Percentiles rank a stretch among this genome's conserved stretches.
phyloP scores from a whole-genome alignment of 2,888 invertebrate genomes.

The Leptinotarsa haldemani region DNA sequence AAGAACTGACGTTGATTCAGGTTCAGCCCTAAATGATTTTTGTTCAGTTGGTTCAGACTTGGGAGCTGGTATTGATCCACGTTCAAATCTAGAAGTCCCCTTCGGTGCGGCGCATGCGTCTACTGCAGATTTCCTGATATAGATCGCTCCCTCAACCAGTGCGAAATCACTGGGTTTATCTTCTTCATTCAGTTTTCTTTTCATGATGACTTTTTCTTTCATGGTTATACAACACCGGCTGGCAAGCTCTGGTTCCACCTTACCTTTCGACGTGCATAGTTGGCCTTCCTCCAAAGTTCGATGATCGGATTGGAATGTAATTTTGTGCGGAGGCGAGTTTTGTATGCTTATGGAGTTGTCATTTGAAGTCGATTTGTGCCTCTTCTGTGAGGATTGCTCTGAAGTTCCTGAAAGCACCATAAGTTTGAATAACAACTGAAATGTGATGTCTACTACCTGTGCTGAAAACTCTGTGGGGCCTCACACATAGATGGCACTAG shows the following conservation, averaged over 20 bases:
- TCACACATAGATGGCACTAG: too few species aligned
- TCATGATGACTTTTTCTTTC: conserved; percentile 10
- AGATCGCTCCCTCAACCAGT: conserved; percentile 18
- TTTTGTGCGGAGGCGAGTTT: background rate
- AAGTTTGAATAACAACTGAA: background rate
- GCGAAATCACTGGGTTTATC: conserved; percentile 12
- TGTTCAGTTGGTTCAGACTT: background rate
- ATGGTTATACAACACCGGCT: background rate
- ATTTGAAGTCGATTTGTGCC: background rate
- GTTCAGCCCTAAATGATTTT: background rate
- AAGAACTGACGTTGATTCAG: too few species aligned
- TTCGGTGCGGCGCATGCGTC: background rate
- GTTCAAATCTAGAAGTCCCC: background rate
- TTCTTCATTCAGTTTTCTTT: conserved; percentile 2
- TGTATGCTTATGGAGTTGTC: background rate
- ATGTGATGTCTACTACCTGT: too few species aligned
- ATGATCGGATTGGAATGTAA: too few species aligned
- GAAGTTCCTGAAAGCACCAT: background rate
- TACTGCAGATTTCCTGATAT: conserved; percentile 12
- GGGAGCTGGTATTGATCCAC: background rate
- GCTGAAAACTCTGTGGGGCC: too few species aligned
- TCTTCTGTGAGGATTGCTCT: background rate
- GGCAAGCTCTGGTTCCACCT: background rate
- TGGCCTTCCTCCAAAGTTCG: background rate
- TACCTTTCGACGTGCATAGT: background rate